These are phyloP conservation scores for Euclidia mi DNA, from an alignment of 2,888 invertebrate species.

Conservation along the genomic window DNA sequence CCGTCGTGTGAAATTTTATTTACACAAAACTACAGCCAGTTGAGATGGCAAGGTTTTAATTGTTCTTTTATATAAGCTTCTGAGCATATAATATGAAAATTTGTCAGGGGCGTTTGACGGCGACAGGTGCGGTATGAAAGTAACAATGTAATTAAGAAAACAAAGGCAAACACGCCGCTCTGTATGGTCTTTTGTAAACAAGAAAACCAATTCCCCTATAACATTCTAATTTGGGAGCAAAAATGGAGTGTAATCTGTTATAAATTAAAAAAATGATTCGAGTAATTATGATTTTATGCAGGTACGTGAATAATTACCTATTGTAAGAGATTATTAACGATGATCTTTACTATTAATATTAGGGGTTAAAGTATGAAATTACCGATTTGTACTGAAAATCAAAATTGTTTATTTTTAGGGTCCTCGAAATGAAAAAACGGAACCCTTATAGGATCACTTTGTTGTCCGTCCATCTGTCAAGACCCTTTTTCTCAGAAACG, in stretches of 20 bases:
- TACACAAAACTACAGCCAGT: conserved; percentile 26
- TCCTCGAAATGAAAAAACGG: no score
- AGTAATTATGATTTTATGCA: no score
- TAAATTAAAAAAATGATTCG: conserved; percentile 25
- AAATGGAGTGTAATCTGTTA: conserved; percentile 17
- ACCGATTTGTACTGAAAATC: no score
- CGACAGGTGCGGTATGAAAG: conserved; percentile 65
- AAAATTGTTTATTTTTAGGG: no score
- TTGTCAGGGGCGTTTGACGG: conserved; percentile 58
- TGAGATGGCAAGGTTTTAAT: conserved; percentile 42
- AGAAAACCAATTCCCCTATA: conserved; percentile 65
- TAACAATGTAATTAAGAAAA: conserved; percentile 68
- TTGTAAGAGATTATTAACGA: no score
- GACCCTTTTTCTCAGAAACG: no score
- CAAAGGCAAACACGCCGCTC: conserved; percentile 63
- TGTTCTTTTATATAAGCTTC: conserved; percentile 52
- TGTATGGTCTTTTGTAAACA: conserved; percentile 70
- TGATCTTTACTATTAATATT: no score
- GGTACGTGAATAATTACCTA: no score
- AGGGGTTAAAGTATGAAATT: no score
- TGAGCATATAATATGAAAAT: conserved; percentile 52
- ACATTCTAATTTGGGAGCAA: conserved; percentile 45
- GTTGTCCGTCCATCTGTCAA: no score
- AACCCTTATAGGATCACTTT: no score
- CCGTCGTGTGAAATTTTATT: conserved; percentile 19